Conservation (phyloP, 1,140 invertebrate genomes). For the Drosophila sp. region DNA sequence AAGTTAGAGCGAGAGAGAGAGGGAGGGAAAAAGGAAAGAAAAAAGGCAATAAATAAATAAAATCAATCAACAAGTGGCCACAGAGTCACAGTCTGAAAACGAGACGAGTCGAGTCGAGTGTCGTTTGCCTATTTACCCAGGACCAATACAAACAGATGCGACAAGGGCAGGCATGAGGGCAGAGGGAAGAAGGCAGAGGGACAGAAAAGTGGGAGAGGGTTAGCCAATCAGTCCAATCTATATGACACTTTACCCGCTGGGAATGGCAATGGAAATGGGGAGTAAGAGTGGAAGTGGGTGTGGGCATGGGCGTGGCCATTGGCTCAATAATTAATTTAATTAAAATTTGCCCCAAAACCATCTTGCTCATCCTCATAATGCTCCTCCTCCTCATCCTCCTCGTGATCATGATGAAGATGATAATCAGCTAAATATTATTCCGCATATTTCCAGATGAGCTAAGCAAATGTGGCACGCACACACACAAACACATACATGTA, state of each 20-base stretch:
- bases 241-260: slow-evolving; percentile 22
- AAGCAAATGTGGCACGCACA: slow-evolving; percentile 24
- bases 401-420: not conserved
- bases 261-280: not conserved
- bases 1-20: not conserved
- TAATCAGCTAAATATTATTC: slow-evolving; percentile 45
- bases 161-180: not conserved
- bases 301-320: slow-evolving; percentile 10
- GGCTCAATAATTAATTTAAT: slow-evolving; percentile 72
- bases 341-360: slow-evolving; percentile 44
- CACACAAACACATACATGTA: slow-evolving; percentile 45
- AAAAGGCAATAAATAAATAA: slow-evolving; percentile 54
- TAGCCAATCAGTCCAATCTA: slow-evolving; percentile 19
- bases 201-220: not conserved
- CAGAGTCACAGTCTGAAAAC: slow-evolving; percentile 8
- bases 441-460: slow-evolving; percentile 36
- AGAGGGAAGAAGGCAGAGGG: not conserved
- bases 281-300: not conserved
- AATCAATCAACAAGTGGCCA: slow-evolving; percentile 77
- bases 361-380: not conserved
- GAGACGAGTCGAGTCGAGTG: not conserved
- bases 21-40: not conserved
- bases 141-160: slow-evolving; percentile 6
- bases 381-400: not conserved
- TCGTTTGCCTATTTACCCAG: slow-evolving; percentile 16